Conservation (phyloP, 2,113 vertebrate species). For the Noctilio leporinus region DNA sequence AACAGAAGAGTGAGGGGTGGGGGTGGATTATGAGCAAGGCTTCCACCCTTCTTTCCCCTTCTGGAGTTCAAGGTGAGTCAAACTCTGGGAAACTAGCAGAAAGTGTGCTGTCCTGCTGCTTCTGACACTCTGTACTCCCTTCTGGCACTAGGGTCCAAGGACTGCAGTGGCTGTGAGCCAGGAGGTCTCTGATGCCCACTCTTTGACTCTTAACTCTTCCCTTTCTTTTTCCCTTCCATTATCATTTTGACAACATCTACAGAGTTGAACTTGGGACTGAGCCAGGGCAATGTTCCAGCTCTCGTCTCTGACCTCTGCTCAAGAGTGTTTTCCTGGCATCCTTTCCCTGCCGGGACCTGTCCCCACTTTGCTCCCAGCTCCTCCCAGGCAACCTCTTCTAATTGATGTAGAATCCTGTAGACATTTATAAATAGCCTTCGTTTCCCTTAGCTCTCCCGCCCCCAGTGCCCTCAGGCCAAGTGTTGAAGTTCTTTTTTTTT, state of each 20-base stretch:
- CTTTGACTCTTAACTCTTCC: neutral
- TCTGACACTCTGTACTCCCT: neutral
- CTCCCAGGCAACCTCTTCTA: conserved; percentile 60
- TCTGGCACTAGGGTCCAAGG: neutral
- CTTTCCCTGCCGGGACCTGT: conserved; percentile 57
- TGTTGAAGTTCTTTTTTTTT: neutral
- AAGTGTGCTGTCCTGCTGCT: neutral
- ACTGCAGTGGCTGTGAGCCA: neutral
- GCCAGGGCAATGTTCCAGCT: conserved; percentile 45
- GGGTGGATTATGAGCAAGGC: neutral
- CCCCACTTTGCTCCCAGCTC: conserved; percentile 30
- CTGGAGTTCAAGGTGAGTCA: neutral
- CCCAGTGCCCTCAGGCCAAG: neutral
- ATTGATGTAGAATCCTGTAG: conserved; percentile 52
- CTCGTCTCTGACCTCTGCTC: conserved; percentile 49
- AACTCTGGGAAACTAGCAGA: neutral
- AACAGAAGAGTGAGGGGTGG: conserved; percentile 40
- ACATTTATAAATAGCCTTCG: conserved; percentile 63
- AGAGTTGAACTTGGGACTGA: conserved; percentile 45
- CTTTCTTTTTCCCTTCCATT: neutral
- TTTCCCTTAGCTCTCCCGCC: neutral
- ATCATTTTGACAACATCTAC: conserved; percentile 30
- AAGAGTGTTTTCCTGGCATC: conserved; percentile 57
- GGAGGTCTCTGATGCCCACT: neutral
- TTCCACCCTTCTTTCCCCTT: neutral